Base-by-base conservation (phyloP, 2,113 vertebrate genomes). In the Zonotrichia leucophrys region DNA sequence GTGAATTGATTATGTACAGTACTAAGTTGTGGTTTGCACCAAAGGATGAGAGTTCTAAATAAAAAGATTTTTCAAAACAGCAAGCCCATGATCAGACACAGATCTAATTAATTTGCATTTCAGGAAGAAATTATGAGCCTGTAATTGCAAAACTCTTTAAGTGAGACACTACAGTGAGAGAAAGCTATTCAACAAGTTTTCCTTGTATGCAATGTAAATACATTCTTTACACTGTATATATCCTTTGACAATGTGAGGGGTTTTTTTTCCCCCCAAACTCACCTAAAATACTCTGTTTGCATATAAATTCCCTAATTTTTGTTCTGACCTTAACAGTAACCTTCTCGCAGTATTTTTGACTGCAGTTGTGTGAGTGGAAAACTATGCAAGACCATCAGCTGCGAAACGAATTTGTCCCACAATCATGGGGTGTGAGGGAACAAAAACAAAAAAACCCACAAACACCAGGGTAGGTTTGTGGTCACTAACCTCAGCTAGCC, bases 361-460 rank as follows among this genome's bases (percentile, higher is more conserved):
- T 75, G 33, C 20, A 67, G 27, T 66, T 53, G 28, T 50, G 44
- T 52, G 67, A 89, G n/a, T 49, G 56, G 46, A 87, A 88, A 95
- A 83, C 49, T 12, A 46, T 31, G 42, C 22, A 37, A 67, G 30
- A 82, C 8, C 68, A 68, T 93, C 78, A 89, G 69, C 47, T 69
- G 76, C 50, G 78, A 89, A 83, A 81, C 63, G 12, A 83, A 80
- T 91, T 80, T 91, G 63, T 89, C 69, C 64, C 69, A 75, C 42
- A 47, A 16, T 30, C 11, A 23, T 3, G 21, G 19, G 20, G 6
- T 18, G 13, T 11, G 9, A 17, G 47, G 37, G 12, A 33, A 58
- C 33, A 79, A 68, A 70, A 78, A 0, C 7, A 74, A 69, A 37
- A 62, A 25, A 55, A 7, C 0, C 18, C 33, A 60, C 15, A 37